A percentile compares a stretch with the other conserved stretches of the same genome.
phyloP scores from a whole-genome alignment of 2,113 vertebrate species.

The Eonycteris spelaea region DNA sequence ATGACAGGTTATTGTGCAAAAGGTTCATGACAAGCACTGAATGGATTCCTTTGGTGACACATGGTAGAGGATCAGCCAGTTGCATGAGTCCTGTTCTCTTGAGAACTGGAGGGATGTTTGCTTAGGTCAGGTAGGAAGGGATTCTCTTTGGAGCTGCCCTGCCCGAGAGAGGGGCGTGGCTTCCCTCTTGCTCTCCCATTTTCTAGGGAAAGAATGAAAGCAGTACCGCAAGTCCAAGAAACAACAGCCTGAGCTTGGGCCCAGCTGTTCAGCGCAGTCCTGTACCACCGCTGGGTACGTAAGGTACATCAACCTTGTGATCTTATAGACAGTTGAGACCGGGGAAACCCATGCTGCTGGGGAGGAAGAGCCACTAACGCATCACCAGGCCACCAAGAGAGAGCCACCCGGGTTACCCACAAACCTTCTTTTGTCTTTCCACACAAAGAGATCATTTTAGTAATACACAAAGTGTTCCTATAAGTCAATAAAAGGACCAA shows the following conservation, averaged over 20 bases:
- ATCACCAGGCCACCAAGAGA: neutral
- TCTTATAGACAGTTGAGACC: neutral
- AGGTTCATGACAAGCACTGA: neutral
- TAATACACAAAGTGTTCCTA: neutral
- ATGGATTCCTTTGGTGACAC: neutral
- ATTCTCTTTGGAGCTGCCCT: neutral
- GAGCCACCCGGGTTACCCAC: neutral
- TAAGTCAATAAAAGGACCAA: neutral
- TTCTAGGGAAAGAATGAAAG: neutral
- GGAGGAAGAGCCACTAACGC: neutral
- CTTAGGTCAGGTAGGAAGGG: neutral
- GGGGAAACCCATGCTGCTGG: neutral
- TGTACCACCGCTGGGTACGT: too few species aligned
- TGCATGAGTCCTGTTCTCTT: neutral
- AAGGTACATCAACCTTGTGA: neutral
- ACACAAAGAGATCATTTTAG: neutral
- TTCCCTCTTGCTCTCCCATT: neutral
- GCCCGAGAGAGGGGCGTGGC: neutral
- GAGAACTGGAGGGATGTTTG: neutral
- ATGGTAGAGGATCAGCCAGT: neutral
- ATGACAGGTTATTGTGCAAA: neutral
- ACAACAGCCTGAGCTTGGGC: neutral
- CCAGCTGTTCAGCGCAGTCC: neutral
- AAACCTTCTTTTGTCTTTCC: neutral
- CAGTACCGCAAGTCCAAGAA: neutral